Evolutionary conservation across 2,888 invertebrate genomes (phyloP).

Genomic region (Mylabris sibirica): DNA sequence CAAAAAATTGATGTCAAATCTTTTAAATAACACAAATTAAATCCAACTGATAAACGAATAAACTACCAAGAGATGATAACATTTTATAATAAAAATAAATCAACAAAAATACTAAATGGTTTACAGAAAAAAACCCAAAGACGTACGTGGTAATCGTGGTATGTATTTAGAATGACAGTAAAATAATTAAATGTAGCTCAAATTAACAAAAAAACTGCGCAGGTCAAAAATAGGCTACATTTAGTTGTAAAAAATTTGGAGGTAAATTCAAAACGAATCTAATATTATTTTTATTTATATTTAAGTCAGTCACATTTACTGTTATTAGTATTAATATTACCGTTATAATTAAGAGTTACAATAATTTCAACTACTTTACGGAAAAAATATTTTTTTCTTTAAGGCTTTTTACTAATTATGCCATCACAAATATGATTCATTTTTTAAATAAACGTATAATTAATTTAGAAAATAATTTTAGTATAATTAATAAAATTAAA

Average conservation of each 20-base stretch:
- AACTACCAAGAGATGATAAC: background rate
- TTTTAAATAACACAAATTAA: background rate
- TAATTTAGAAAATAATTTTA: background rate
- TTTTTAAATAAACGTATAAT: background rate
- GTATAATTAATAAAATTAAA: slow-evolving; percentile 8
- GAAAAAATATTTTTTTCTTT: background rate
- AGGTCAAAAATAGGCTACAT: background rate
- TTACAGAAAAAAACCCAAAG: background rate
- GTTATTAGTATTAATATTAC: slow-evolving; percentile 9
- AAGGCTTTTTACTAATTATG: slow-evolving; percentile 13
- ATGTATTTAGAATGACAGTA: background rate
- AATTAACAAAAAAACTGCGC: background rate
- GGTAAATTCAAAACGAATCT: background rate
- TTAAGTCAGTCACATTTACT: slow-evolving; percentile 10
- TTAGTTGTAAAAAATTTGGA: background rate
- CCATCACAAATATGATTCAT: slow-evolving; percentile 1
- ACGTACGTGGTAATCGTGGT: too few species aligned
- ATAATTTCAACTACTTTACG: background rate
- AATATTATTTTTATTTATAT: background rate
- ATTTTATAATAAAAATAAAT: background rate
- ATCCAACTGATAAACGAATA: background rate
- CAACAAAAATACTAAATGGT: slow-evolving; percentile 5
- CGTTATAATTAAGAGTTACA: background rate
- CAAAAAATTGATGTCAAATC: background rate
- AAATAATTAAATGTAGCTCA: background rate